Evolutionary conservation across 2,797 vertebrate genomes (phyloP).

Genomic region (Amblyopsis hoosieri): DNA sequence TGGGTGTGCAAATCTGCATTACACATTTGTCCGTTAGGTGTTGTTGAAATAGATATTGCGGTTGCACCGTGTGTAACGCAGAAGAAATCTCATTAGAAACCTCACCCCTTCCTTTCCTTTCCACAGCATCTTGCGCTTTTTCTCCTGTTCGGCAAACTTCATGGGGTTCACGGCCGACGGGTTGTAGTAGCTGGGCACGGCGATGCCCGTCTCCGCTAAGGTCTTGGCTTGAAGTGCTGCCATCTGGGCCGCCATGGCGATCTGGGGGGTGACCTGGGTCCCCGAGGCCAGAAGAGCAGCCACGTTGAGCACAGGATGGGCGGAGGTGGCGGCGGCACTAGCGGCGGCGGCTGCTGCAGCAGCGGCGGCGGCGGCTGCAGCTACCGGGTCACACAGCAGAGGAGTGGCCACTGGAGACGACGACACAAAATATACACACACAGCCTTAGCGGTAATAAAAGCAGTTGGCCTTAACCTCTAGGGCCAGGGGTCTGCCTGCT

Average conservation of each 20-base stretch:
- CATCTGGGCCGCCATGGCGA: constrained; percentile 99
- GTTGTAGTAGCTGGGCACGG: constrained; percentile 98
- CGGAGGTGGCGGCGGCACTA: constrained; percentile 73
- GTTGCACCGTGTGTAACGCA: not conserved
- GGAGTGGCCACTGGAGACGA: constrained; percentile 58
- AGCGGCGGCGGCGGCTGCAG: constrained; percentile 66
- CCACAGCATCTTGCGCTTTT: constrained; percentile 97
- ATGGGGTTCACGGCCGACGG: constrained; percentile 97
- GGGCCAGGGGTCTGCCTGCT: no score
- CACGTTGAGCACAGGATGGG: constrained; percentile 89
- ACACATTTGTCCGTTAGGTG: no score
- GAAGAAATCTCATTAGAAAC: not conserved
- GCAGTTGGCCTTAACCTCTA: no score
- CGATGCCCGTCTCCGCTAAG: constrained; percentile 95
- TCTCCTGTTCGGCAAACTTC: constrained; percentile 98
- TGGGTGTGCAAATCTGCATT: no score
- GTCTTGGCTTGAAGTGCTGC: constrained; percentile 96
- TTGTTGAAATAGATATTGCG: not conserved
- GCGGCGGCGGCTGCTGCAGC: constrained; percentile 71
- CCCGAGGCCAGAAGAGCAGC: constrained; percentile 95
- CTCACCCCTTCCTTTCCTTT: constrained; percentile 96
- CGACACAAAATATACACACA: not conserved
- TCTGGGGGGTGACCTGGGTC: constrained; percentile 97
- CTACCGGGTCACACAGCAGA: constrained; percentile 63
- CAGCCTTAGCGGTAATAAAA: not conserved